Conservation (phyloP, 2,888 invertebrate genomes). For the Apamea monoglypha region DNA sequence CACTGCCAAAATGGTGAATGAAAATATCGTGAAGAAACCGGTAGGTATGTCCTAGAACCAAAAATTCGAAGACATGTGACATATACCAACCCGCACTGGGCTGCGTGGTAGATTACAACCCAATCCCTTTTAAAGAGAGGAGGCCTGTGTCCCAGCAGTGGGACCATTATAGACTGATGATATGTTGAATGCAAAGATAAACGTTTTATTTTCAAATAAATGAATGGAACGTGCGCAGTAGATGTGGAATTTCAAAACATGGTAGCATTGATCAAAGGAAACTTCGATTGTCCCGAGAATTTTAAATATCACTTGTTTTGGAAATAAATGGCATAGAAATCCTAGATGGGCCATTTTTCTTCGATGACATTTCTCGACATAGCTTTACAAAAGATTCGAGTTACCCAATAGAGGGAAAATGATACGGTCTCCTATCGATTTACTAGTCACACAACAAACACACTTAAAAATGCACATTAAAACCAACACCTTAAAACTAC, state of each 20-base stretch:
- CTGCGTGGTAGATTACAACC: background rate
- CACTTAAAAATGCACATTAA: background rate
- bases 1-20: background rate
- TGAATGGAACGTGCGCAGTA: background rate
- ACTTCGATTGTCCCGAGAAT: slow-evolving; percentile 12
- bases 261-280: background rate
- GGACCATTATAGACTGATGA: background rate
- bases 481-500: background rate
- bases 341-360: background rate
- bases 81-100: background rate
- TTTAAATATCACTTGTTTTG: slow-evolving; percentile 2
- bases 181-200: background rate
- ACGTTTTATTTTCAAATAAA: slow-evolving; percentile 4
- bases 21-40: background rate
- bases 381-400: background rate
- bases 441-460: background rate
- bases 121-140: background rate
- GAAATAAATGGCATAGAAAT: slow-evolving; percentile 17
- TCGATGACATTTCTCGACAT: background rate
- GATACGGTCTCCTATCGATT: background rate
- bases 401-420: background rate
- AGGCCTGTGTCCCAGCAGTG: background rate
- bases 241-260: slow-evolving; percentile 24
- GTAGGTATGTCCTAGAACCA: background rate
- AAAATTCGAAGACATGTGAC: background rate